Base-by-base conservation (phyloP, 2,113 vertebrate species). In the Leptobrachium leishanense region DNA sequence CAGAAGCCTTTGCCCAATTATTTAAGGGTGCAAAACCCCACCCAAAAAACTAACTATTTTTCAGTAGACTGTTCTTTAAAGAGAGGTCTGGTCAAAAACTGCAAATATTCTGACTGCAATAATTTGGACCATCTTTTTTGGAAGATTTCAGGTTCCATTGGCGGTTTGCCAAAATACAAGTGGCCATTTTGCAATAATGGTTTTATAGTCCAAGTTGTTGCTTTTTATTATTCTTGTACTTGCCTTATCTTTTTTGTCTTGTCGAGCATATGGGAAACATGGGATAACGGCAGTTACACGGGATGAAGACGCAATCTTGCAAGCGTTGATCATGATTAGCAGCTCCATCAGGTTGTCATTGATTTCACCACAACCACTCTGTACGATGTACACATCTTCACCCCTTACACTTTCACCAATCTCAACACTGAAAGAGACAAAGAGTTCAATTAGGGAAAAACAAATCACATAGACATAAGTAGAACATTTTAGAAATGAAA, bases 201-300 rank as follows among this genome's bases (percentile, higher is more conserved):
- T 31, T 31, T 31, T 31, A 31, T 31, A 31, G 20, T 31, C 20
- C 20, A 31, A 31, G 20, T 31, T 31, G 20, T 31, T 31, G 20
- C 20, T 31, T 31, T 31, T 31, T 1, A 31, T 31, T 31, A 31
- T 31, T 31, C 0, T 31, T 6, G 50, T 15, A 12, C 88, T 4
- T 92, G 94, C 93, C 93, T 93, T 94, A 78, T 95, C 93, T 85
- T 95, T 95, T 79, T 95, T 95, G 85, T 95, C 93, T 84, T 95
- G 93, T 41, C 93, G 85, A 31, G 93, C 93, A 2, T 95, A 94
- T 0, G 93, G 93, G 82, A 94, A 95, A 80, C 93, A 95, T 0
- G 93, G 93, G 84, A 95, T 95, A 83, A 95, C 92, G 0, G 93
- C 93, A 2, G 93, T 95, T 78, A 95, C 93, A 74, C 93, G 87